These are phyloP conservation scores for Solenopsis invicta DNA, from an alignment of 1,140 invertebrate genomes.

Conservation along the genomic window DNA sequence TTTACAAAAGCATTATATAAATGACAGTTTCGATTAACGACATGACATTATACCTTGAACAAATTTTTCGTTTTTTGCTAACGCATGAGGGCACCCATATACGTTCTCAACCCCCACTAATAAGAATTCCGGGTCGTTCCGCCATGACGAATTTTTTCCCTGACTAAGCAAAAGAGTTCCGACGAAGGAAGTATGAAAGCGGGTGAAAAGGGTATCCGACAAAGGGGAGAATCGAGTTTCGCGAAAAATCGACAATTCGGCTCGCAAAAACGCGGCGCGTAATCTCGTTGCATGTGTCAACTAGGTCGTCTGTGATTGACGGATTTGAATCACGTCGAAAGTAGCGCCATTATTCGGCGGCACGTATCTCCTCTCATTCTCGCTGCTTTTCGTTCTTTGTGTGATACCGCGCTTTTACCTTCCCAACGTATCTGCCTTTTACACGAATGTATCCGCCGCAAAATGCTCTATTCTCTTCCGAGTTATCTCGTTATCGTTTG, in stretches of 20 bases:
- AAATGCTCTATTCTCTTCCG: slow-evolving; percentile 62
- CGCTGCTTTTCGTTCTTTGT: slow-evolving; percentile 7
- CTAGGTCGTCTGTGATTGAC: slow-evolving; percentile 57
- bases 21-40: slow-evolving; percentile 34
- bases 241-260: slow-evolving; percentile 65
- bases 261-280: slow-evolving; percentile 42
- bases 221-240: slow-evolving; percentile 46
- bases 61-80: slow-evolving; percentile 42
- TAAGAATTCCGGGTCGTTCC: slow-evolving; percentile 43
- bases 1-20: slow-evolving; percentile 7
- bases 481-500: slow-evolving; percentile 68
- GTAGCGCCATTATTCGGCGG: slow-evolving; percentile 70
- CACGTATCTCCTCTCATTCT: slow-evolving; percentile 52
- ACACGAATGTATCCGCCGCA: not conserved
- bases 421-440: not conserved
- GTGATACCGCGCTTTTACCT: not conserved
- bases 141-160: slow-evolving; percentile 49
- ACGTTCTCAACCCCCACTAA: slow-evolving; percentile 2
- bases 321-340: slow-evolving; percentile 67
- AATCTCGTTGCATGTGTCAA: slow-evolving; percentile 59
- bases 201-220: slow-evolving; percentile 4
- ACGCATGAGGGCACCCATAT: slow-evolving; percentile 11
- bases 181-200: not conserved
- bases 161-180: slow-evolving; percentile 45
- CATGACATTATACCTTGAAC: slow-evolving; percentile 2